Conservation (phyloP, 1,140 invertebrate species). For the Drosophila arawakana region DNA sequence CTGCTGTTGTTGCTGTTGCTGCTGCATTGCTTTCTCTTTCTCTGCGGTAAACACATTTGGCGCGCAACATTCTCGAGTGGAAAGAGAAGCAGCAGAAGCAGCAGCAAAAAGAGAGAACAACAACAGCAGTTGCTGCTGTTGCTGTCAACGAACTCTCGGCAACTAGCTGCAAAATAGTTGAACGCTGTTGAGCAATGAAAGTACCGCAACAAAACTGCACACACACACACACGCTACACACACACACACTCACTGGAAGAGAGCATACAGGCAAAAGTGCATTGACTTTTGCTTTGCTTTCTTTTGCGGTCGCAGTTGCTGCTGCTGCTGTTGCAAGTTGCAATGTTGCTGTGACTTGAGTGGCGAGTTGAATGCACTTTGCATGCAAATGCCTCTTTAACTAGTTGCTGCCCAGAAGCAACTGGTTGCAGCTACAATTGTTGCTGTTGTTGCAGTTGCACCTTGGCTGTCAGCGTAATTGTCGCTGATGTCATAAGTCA, state of each 20-base stretch:
- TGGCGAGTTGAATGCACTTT: constrained; percentile 70
- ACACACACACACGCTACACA: constrained; percentile 38
- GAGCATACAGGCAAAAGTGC: constrained; percentile 66
- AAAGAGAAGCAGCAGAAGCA: constrained; percentile 25
- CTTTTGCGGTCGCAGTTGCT: constrained; percentile 35
- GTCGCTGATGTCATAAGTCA: constrained; percentile 79
- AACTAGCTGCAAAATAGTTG: constrained; percentile 57
- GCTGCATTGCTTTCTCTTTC: constrained; percentile 72
- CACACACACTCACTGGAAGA: constrained; percentile 26
- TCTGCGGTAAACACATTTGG: constrained; percentile 45
- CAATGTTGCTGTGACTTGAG: constrained; percentile 18
- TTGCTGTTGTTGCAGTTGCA: constrained; percentile 44
- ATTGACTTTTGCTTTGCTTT: constrained; percentile 70
- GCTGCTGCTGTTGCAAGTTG: constrained; percentile 45
- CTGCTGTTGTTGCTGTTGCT: not conserved
- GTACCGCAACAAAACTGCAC: constrained; percentile 74
- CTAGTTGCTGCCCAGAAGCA: constrained; percentile 31
- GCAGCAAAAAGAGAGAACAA: constrained; percentile 19
- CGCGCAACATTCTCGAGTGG: constrained; percentile 65
- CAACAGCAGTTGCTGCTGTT: constrained; percentile 1
- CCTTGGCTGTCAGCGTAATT: constrained; percentile 61
- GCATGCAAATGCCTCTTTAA: constrained; percentile 40
- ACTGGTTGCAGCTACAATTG: constrained; percentile 22
- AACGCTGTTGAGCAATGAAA: constrained; percentile 73
- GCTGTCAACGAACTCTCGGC: constrained; percentile 69